Conservation (phyloP, 2,113 vertebrate genomes). For the Ictalurus punctatus region DNA sequence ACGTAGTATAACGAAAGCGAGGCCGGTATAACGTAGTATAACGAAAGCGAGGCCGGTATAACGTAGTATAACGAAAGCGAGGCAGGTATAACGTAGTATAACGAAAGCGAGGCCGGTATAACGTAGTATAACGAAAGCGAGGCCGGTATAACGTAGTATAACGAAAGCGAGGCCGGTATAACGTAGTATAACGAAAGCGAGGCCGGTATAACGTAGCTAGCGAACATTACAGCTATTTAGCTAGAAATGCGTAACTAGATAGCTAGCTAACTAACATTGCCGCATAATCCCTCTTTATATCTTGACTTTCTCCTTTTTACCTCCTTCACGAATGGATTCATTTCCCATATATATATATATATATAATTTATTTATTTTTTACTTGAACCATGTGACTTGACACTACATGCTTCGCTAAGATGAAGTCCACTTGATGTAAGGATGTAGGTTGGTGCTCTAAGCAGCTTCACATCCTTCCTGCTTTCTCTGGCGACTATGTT, state of each 20-base stretch:
- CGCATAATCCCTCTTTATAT: not conserved
- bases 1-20: too few species aligned
- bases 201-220: not conserved
- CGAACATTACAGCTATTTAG: not conserved
- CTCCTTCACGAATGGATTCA: not conserved
- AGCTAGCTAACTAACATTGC: not conserved
- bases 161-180: too few species aligned
- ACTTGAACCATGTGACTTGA: conserved; percentile 9
- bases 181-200: too few species aligned
- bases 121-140: too few species aligned
- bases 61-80: too few species aligned
- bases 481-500: conserved; percentile 68
- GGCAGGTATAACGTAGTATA: too few species aligned
- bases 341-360: not conserved
- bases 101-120: too few species aligned
- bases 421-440: conserved; percentile 44
- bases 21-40: too few species aligned
- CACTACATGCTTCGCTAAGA: conserved; percentile 51
- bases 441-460: not conserved
- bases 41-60: too few species aligned
- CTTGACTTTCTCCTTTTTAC: not conserved
- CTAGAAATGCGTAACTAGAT: not conserved
- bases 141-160: too few species aligned
- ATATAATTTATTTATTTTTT: too few species aligned
- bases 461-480: conserved; percentile 70